Evolutionary conservation across 2,888 invertebrate species (phyloP), one percentile per base, ranked within the genome.

Genomic region (Rotaria sp.): DNA sequence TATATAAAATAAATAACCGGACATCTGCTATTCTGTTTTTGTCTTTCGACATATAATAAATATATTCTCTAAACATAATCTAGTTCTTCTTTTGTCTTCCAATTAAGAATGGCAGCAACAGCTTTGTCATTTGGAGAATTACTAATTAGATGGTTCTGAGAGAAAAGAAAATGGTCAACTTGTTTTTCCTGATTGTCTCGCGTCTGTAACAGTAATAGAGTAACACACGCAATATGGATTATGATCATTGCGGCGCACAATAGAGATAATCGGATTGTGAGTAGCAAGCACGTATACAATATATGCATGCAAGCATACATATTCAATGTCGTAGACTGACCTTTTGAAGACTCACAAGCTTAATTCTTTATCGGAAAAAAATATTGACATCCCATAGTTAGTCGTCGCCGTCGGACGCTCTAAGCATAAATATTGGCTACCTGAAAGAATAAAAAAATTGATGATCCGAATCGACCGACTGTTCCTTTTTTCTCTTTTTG

Each of bases 181-280:
- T 67, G 21, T 67, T 67, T 67, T 67, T 67, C 67, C 67, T 38
- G 67, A 35, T 38, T 38, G 67, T 67, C 67, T 67, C 67, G 67
- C 67, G 35, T 67, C 67, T 67, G 67, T 67, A 67, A 67, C 67
- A 67, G 35, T 67, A 67, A 67, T 67, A 67, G 30, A 67, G 67
- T 67, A 67, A 38, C 30, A 67, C 67, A 67, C 67, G 67, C 67
- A 67, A 67, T 67, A 67, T 67, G 67, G 35, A 67, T 67, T 67
- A 67, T 35, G 67, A 67, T 35, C 35, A 67, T 67, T 67, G 67
- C 67, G 21, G 67, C 67, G 67, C 35, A 30, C 30, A 67, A 38
- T 18, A 67, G 35, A 67, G 67, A 67, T 67, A 67, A 67, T 67
- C 67, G 67, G 67, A 67, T 67, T 35, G 67, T 35, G 67, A 67